Percentiles rank a stretch among this genome's conserved stretches.
These are phyloP conservation scores for Kradibia gibbosae DNA, from an alignment of 1,140 invertebrate genomes.

Conservation along the genomic window DNA sequence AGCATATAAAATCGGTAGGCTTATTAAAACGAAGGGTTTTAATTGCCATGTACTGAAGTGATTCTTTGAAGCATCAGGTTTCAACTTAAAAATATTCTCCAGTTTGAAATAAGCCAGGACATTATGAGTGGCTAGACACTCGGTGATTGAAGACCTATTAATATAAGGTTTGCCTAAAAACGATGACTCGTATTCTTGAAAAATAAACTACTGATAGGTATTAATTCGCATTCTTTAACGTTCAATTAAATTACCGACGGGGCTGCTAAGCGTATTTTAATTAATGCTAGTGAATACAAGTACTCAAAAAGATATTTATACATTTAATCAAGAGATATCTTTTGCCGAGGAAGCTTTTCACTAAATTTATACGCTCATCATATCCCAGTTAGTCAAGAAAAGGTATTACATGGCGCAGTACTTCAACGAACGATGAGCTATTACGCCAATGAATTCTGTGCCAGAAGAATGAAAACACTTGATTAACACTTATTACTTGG, in stretches of 20 bases:
- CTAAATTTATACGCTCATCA: too few relatives aligned
- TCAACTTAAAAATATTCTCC: slow-evolving; percentile 8
- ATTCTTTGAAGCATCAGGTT: neutral
- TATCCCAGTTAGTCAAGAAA: too few relatives aligned
- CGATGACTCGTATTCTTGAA: neutral
- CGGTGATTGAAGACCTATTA: slow-evolving; percentile 10
- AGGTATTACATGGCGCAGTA: too few relatives aligned
- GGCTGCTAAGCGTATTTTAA: neutral
- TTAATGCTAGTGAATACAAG: neutral
- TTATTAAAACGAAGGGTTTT: neutral
- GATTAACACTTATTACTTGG: neutral
- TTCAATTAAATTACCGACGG: neutral
- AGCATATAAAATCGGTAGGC: neutral
- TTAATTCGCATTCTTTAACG: neutral
- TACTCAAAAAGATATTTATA: too few relatives aligned
- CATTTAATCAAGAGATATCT: too few relatives aligned
- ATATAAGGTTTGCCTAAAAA: neutral
- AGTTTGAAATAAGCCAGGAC: slow-evolving; percentile 19
- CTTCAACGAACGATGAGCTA: too few relatives aligned
- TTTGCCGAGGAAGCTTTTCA: too few relatives aligned
- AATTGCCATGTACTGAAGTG: neutral
- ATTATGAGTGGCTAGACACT: neutral
- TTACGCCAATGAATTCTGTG: too few relatives aligned
- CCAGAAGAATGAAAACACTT: too few relatives aligned
- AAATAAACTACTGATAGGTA: neutral